Base-by-base conservation (phyloP, 2,888 invertebrate genomes). In the Leucophenga montana region DNA sequence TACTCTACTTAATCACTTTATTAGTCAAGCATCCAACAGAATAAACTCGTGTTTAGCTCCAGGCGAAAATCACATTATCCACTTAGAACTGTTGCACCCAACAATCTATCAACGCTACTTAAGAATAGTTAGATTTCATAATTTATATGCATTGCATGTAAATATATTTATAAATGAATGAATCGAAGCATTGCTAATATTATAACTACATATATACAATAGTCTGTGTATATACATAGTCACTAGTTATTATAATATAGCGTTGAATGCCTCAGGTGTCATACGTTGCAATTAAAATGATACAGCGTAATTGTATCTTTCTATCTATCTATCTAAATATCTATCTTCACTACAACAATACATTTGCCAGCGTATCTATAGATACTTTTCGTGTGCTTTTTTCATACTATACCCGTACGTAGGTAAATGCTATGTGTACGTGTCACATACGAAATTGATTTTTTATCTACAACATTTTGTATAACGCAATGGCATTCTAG, bases 1-100 rank as follows among this genome's bases (percentile, higher is more conserved):
- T 44, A 62, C n/a, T 13, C 39, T 11, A 9, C 14, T 56, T 57
- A 69, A 69, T 69, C 67, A 44, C 22, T 69, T 68, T 50, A 48
- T 59, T 62, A 66, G 3, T 11, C 8, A 39, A 5, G 3, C 8
- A 39, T 5, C 11, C 8, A 39, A 39, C 3, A 3, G 8, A 39
- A 39, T 18, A n/a, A 48, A 62, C 27, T 62, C 61, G 61, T 62
- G 61, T 64, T 64, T 64, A 14, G 46, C 62, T 22, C 2, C 48
- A n/a, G 46, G 62, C 22, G 16, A 48, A 46, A 48, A 48, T 57
- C n/a, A 44, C 56, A 13, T 56, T 27, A 56, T 11, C 1, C 50
- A 16, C n/a, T 50, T 50, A 50, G 16, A 50, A 50, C 6, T 2
- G 0, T 3, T 27, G 27, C 20, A 54, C 22, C 14, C 53, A 18